These are phyloP conservation scores for Nyctibius bracteatus DNA, from an alignment of 2,113 vertebrate species.

Conservation along the genomic window DNA sequence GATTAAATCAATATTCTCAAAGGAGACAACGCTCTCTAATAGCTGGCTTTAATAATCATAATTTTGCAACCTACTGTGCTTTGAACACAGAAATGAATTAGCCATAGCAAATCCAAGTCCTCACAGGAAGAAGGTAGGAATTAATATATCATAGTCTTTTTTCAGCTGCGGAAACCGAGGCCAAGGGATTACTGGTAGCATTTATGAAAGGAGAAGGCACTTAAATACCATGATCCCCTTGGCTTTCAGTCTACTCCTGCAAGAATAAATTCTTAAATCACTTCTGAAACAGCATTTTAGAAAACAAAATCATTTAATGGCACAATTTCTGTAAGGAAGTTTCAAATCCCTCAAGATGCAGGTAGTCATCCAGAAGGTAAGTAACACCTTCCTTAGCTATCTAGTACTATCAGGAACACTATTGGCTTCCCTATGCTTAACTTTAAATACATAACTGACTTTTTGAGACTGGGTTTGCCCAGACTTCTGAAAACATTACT, in stretches of 20 bases:
- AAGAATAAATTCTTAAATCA: background rate
- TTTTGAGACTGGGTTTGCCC: background rate
- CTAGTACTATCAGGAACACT: background rate
- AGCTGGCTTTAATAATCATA: constrained; percentile 24
- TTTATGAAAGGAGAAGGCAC: background rate
- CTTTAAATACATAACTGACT: background rate
- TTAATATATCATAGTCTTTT: background rate
- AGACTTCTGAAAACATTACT: background rate
- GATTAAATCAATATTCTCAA: constrained; percentile 43
- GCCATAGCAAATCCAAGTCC: background rate
- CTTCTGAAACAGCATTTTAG: background rate
- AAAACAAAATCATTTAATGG: background rate
- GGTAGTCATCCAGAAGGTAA: background rate
- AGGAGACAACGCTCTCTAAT: background rate
- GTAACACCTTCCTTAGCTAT: background rate
- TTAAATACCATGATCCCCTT: fast-evolving
- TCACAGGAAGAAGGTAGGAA: background rate
- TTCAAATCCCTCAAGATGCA: background rate
- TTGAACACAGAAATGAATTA: background rate
- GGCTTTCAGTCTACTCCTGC: fast-evolving
- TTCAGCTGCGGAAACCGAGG: background rate
- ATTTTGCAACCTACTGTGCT: constrained; percentile 11
- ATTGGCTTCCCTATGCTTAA: background rate
- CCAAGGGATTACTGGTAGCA: background rate
- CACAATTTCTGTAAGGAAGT: background rate